Conservation (phyloP, 1,140 invertebrate species). For the Plutomurus gul region DNA sequence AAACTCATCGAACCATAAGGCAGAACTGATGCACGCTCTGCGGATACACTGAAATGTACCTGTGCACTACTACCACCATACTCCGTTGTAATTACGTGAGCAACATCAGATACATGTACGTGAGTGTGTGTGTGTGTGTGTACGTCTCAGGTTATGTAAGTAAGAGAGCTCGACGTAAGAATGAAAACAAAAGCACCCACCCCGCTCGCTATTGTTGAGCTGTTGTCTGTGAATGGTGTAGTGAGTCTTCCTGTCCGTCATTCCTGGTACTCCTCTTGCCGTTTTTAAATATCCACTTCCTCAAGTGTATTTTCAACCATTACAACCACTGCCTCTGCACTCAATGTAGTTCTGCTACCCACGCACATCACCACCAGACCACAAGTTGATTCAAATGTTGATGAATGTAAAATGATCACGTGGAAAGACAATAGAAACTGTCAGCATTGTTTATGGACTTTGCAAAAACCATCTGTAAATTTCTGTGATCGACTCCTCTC, state of each 20-base stretch:
- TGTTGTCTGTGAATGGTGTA: background rate
- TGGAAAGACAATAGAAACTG: slow-evolving; percentile 4
- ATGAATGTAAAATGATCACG: background rate
- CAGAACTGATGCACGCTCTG: too few relatives aligned
- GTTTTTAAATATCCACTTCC: background rate
- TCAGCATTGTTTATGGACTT: slow-evolving; percentile 14
- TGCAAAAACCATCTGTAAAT: background rate
- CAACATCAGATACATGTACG: too few relatives aligned
- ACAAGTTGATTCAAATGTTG: too few relatives aligned
- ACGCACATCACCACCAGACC: too few relatives aligned
- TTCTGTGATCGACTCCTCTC: slow-evolving; percentile 1
- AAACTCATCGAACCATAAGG: slow-evolving; percentile 18
- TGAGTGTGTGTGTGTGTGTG: background rate
- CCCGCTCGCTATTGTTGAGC: background rate
- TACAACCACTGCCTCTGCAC: background rate
- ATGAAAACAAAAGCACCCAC: slow-evolving; percentile 10
- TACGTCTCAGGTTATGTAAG: background rate
- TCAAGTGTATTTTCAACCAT: slow-evolving; percentile 3
- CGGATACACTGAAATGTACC: background rate
- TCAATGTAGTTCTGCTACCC: background rate
- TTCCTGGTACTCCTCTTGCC: background rate
- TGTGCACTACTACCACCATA: too few relatives aligned
- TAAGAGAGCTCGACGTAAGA: too few relatives aligned
- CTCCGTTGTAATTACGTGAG: background rate
- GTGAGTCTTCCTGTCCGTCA: slow-evolving; percentile 11